Conservation (phyloP, 2,888 invertebrate species). For the Aricia artaxerxes region DNA sequence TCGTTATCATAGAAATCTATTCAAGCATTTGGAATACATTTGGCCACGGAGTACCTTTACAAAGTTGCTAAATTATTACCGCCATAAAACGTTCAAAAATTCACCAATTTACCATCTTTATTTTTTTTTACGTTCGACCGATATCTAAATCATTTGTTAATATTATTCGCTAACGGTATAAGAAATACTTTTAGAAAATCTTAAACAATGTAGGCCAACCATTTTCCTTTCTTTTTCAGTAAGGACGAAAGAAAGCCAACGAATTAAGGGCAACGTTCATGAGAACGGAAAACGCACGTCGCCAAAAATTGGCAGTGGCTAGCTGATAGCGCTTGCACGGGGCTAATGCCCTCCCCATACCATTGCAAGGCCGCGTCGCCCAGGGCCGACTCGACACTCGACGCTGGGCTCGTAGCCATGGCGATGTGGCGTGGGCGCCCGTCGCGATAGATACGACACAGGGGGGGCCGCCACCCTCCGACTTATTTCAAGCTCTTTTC, state of each 20-base stretch:
- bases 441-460: slow-evolving; percentile 74
- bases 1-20: slow-evolving; percentile 9
- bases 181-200: background rate
- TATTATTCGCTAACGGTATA: background rate
- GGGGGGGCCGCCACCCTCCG: slow-evolving; percentile 47
- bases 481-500: slow-evolving; percentile 72
- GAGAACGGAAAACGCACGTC: slow-evolving; percentile 61
- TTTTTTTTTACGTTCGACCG: background rate
- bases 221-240: background rate
- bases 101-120: background rate
- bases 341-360: slow-evolving; percentile 80
- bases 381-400: slow-evolving; percentile 78
- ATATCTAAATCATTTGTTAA: background rate
- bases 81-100: background rate
- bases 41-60: background rate
- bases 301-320: slow-evolving; percentile 66
- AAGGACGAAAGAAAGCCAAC: slow-evolving; percentile 33
- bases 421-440: slow-evolving; percentile 61
- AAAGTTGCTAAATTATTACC: background rate
- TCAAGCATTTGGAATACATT: slow-evolving; percentile 5
- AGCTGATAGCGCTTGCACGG: slow-evolving; percentile 70
- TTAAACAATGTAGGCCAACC: background rate
- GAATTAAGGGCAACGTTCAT: slow-evolving; percentile 42
- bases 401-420: slow-evolving; percentile 60
- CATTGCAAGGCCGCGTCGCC: slow-evolving; percentile 81